Conservation (phyloP, 2,888 invertebrate species). For the Diploptera punctata region DNA sequence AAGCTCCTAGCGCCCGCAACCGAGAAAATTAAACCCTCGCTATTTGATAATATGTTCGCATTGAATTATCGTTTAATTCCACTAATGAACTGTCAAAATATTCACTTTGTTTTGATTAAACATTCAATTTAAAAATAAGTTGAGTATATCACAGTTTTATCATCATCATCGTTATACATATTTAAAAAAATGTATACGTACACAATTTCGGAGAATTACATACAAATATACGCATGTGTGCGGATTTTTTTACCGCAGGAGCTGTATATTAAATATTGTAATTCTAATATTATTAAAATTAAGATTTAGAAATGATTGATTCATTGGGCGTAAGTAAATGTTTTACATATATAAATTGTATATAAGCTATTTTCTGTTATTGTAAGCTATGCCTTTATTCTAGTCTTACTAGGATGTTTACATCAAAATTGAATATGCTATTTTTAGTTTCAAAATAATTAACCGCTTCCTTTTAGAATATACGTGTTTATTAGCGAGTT, state of each 20-base stretch:
- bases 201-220: not conserved
- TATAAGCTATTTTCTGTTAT: not conserved
- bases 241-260: not conserved
- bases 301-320: constrained; percentile 18
- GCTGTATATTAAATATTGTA: not conserved
- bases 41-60: no score
- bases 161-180: no score
- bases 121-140: no score
- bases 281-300: not conserved
- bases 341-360: constrained; percentile 16
- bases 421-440: constrained; percentile 14
- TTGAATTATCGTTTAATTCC: no score
- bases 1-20: no score
- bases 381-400: constrained; percentile 8
- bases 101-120: no score
- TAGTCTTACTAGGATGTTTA: constrained; percentile 24
- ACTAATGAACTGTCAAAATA: no score
- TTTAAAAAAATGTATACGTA: not conserved
- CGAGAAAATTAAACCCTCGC: no score
- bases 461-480: constrained; percentile 11
- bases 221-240: no score
- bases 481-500: constrained; percentile 23
- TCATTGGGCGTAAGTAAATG: constrained; percentile 6
- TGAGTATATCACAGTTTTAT: not conserved
- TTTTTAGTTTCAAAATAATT: constrained; percentile 16